Base-by-base conservation (phyloP, 2,113 vertebrate genomes). In the Nothoprocta pentlandii region DNA sequence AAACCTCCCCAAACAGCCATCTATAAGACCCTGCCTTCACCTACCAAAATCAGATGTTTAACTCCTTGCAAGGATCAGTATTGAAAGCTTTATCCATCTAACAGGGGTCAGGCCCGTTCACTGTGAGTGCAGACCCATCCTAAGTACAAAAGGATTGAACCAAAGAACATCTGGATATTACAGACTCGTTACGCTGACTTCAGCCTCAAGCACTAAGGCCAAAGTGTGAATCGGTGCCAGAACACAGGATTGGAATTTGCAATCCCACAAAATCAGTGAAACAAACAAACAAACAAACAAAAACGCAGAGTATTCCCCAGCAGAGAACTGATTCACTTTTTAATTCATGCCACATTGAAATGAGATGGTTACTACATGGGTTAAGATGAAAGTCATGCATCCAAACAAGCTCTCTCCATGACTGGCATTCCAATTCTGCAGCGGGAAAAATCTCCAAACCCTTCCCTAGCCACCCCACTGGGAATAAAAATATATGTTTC, bases 61-160 rank as follows among this genome's bases (percentile, higher is more conserved):
- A 34, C 85, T 67, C 56, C 88, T 44, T 80, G 44, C 76, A 47
- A 78, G 93, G 73, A 94, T 95, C 78, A 71, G 82, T 19, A 83
- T 9, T 88, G 95, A 92, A 96, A 93, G 76, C 82, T 93, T 93
- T 93, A 58, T 47, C 85, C 8, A 41, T 47, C 46, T 47, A 87
- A 25, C 85, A 86, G 80, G 71, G 87, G 90, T 95, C 93, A 92
- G 90, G 22, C 32, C 68, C 68, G 9, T 83, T 91, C 51, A 62
- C 22, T 85, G 14, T 30, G 41, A 94, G 80, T 86, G 92, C 92
- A 90, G 83, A 70, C 70, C 80, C 61, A 81, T 80, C 83, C 61
- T 10, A 22, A 71, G 92, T 6, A 66, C 85, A 69, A 34, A 84
- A 80, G 85, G 77, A 80, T 13, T 32, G 82, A 83, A 83, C 82